Evolutionary conservation across 1,140 invertebrate genomes (phyloP), one percentile per base, ranked within the genome.

Genomic region (Solenopsis fugax): DNA sequence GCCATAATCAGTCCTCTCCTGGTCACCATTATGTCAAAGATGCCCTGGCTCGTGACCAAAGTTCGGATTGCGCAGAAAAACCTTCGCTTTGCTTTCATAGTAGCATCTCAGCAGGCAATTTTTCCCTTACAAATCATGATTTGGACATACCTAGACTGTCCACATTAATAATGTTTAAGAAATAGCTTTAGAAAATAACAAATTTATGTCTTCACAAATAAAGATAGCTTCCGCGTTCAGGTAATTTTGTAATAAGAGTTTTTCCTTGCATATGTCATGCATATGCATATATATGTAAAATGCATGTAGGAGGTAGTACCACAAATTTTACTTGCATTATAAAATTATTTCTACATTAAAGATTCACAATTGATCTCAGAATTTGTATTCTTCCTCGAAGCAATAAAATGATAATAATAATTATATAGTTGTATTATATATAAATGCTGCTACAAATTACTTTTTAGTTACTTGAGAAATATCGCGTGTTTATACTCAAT

Each of bases 1-100:
- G 67, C 64, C 56, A 88, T 88, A 87, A 88, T 87, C 77, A 72
- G 13, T n/a, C 13, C 71, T 73, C 45, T 86, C 18, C 24, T 85
- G 48, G 41, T 2, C 24, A 24, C 50, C 6, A 81, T 78, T 65
- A 69, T 69, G 21, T 29, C 4, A 18, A 81, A 81, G 64, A 2
- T n/a, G 9, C 16, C 29, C 29, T 80, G 13, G n/a, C 48, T 69
- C 9, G 37, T 16, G 16, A 60, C 21, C 37, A 13, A 41, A 2
- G 29, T 58, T 41, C 16, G 12, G 29, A 34, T 52, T 34, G 62
- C n/a, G 34, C 10, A 10, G 29, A 67, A 21, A 41, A 69, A 24
- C 2, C 21, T 54, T 54, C 13, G 18, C 6, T n/a, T 45, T 21
- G 10, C 18, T 64, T 10, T 52, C 29, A 24, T 62, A 81, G 48